A percentile compares a stretch with the other conserved stretches of the same genome.
These are phyloP conservation scores for Periplaneta americana DNA, from an alignment of 1,140 invertebrate species.

Conservation along the genomic window DNA sequence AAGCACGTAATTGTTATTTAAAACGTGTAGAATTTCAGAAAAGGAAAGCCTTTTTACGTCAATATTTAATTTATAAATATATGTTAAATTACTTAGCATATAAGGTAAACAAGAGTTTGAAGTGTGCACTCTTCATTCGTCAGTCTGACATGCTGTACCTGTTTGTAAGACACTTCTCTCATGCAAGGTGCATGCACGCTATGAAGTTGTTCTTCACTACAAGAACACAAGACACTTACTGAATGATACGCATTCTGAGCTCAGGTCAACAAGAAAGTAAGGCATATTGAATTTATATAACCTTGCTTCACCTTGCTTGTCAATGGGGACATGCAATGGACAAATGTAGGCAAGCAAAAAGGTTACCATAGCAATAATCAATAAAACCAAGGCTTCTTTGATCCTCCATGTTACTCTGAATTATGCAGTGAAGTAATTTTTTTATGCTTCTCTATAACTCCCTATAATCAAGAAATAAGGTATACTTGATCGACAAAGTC, in stretches of 20 bases:
- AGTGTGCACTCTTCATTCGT: not conserved
- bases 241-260: not conserved
- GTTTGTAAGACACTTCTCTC: not conserved
- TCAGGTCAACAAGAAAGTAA: not conserved
- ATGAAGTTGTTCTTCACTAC: not conserved
- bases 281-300: not conserved
- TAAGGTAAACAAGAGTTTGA: no score
- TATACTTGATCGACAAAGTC: no score
- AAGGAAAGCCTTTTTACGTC: no score
- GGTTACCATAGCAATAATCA: not conserved
- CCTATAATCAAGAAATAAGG: no score
- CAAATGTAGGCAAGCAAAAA: not conserved
- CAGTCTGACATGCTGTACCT: not conserved
- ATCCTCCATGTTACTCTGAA: not conserved
- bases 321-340: no score
- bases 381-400: not conserved
- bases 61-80: no score
- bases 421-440: not conserved
- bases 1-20: no score
- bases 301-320: not conserved
- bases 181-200: not conserved
- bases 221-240: not conserved
- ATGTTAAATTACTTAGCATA: no score
- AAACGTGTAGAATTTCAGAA: no score
- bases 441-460: no score